Percentiles rank a stretch among this genome's conserved stretches.
Evolutionary conservation across 1,140 invertebrate genomes (phyloP).

Genomic region (Aphelinus certus): DNA sequence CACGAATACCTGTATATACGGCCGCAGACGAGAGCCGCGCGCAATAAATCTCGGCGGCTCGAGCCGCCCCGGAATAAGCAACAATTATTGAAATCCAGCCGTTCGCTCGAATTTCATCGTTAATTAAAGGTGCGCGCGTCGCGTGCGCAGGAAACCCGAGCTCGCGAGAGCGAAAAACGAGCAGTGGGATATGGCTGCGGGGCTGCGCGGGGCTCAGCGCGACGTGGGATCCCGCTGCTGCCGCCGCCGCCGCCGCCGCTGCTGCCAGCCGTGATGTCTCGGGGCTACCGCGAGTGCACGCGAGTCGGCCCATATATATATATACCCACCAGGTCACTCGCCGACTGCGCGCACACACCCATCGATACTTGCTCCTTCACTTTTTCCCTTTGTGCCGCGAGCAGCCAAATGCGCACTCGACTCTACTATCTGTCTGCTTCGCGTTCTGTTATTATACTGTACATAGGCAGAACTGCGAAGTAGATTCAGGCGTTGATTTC

Average conservation of each 20-base stretch:
- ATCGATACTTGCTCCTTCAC: no score
- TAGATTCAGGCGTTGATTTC: no score
- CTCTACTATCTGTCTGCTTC: no score
- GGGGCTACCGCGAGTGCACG: slow-evolving; percentile 57
- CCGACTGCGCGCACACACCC: slow-evolving; percentile 22
- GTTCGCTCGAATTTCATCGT: slow-evolving; percentile 32
- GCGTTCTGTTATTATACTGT: no score
- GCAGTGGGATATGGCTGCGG: not conserved
- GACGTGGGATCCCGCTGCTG: no score
- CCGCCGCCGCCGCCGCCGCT: not conserved
- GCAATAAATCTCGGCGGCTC: no score
- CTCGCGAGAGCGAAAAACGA: slow-evolving; percentile 37
- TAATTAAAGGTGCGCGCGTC: slow-evolving; percentile 37
- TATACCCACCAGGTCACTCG: slow-evolving; percentile 50
- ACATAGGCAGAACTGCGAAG: no score
- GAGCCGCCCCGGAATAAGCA: slow-evolving; percentile 4
- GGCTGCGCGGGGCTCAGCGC: not conserved
- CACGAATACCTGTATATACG: no score
- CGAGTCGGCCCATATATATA: slow-evolving; percentile 24
- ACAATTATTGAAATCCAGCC: slow-evolving; percentile 35
- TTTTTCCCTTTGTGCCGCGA: no score
- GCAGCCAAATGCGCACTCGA: no score
- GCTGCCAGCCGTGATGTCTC: slow-evolving; percentile 60
- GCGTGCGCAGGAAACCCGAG: not conserved
- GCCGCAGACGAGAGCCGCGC: no score